Base-by-base conservation (phyloP, 1,140 invertebrate genomes). In the Plutomurus gul region DNA sequence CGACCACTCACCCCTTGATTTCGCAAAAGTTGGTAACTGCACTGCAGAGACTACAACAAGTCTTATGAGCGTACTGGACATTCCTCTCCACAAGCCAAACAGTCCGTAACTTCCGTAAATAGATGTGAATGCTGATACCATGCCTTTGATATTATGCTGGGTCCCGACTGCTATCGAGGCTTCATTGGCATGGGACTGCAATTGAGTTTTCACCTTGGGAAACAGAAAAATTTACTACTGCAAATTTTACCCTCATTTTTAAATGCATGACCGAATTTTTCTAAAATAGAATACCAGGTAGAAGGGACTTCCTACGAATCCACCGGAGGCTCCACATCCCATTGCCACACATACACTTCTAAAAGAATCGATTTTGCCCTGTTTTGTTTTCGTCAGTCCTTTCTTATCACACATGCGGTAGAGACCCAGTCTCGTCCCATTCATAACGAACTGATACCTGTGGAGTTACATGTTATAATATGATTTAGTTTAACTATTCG, bases 91-190 rank as follows among this genome's bases (percentile, higher is more conserved):
- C 1, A 96, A 85, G 25, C 94, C 93, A 84, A 85, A 86, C 49
- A 89, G 85, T n/a, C 96, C 96, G 85, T 92, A 89, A 60, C 90
- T 86, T 18, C 84, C 86, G 85, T 93, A 95, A 77, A 96, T 91
- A 60, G 89, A 87, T 43, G 82, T 84, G 0, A 97, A 87, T 0
- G 94, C 95, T 47, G 88, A 85, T 7, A 89, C 84, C 82, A 94
- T 92, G 6, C 93, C 91, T 10, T 87, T 86, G 85, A 95, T 92
- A 4, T 88, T 85, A 84, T 96, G 95, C 84, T 97, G 96, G 86
- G 92, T 90, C 0, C 96, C 96, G 1, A 97, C 96, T 7, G 95
- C 95, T 80, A 96, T 95, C 13, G 89, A 87, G 2, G 73, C 60
- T 60, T 88, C 87, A 0, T 91, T 91, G 0, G 92, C 91, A 82